Evolutionary conservation across 2,888 invertebrate genomes (phyloP), one percentile per base, ranked within the genome.

Genomic region (Tinea semifulvella): DNA sequence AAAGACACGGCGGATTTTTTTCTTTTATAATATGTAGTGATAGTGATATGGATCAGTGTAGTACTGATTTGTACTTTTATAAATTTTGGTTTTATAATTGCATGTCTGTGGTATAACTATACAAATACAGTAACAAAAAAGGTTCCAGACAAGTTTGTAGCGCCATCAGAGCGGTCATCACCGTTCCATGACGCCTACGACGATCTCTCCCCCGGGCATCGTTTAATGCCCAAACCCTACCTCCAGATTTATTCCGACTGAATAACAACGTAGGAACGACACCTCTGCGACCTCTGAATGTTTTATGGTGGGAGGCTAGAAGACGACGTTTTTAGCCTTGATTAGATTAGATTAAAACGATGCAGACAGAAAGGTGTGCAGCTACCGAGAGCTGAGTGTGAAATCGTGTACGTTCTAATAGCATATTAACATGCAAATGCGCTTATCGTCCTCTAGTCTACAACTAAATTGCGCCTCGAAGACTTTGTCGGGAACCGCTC

Each of bases 201-300:
- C 63, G 66, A 80, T 74, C 60, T 70, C 70, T 76, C 81, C 79
- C 81, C 49, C 48, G 77, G 75, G 81, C 55, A 64, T 62, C 60
- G 67, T 75, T 46, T 48, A 38, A 42, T 47, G 46, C 47, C 39
- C 48, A 69, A 63, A 66, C 70, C 65, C 65, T 62, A 62, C 58
- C 62, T 61, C 61, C 62, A 72, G 75, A 76, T 76, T 79, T 76
- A 79, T 77, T 70, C 68, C 63, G 60, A 67, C 68, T 68, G 70
- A 69, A 70, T 67, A 66, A 56, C 59, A 64, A 63, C 58, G 50
- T 48, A 58, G 58, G 63, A 68, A 72, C 65, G 69, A 67, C 68
- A 68, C 72, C 71, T 66, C 58, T 58, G 74, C 55, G 68, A 58
- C 60, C 44, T 49, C 49, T 62, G 60, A 63, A 65, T 68, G 68